These are phyloP conservation scores for Aptenodytes patagonicus DNA, from an alignment of 2,113 vertebrate species.

Conservation along the genomic window DNA sequence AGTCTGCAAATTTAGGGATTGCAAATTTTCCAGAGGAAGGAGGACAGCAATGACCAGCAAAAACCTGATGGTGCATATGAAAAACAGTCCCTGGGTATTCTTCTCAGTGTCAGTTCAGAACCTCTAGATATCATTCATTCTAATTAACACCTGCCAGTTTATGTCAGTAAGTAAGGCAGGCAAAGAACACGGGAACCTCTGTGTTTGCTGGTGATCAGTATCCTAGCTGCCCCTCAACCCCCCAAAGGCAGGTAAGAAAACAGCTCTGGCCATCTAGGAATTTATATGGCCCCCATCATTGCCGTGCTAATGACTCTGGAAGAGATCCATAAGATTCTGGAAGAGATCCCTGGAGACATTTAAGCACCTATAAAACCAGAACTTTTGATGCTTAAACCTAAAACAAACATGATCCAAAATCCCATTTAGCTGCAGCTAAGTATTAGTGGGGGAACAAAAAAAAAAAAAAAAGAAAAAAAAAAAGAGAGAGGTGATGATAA, in stretches of 20 bases:
- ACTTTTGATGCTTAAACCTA: not conserved
- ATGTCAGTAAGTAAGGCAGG: not conserved
- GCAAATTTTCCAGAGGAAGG: not conserved
- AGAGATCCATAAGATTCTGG: not conserved
- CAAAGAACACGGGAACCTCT: not conserved
- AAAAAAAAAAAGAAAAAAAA: not conserved
- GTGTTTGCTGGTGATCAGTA: not conserved
- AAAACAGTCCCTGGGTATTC: not conserved
- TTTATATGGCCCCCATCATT: not conserved
- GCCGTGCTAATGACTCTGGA: not conserved
- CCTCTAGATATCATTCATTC: not conserved
- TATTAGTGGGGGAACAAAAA: not conserved
- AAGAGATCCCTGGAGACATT: not conserved
- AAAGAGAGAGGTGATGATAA: not conserved
- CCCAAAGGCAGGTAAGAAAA: not conserved
- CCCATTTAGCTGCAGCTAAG: not conserved
- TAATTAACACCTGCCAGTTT: not conserved
- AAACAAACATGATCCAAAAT: not conserved
- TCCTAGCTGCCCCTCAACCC: too few species aligned
- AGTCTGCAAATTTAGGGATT: not conserved
- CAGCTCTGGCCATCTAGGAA: not conserved
- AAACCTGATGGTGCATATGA: not conserved
- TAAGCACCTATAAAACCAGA: not conserved
- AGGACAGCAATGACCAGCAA: not conserved
- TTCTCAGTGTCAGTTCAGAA: not conserved